These are phyloP conservation scores for Penelope pileata DNA, from an alignment of 2,113 vertebrate species.

Conservation along the genomic window DNA sequence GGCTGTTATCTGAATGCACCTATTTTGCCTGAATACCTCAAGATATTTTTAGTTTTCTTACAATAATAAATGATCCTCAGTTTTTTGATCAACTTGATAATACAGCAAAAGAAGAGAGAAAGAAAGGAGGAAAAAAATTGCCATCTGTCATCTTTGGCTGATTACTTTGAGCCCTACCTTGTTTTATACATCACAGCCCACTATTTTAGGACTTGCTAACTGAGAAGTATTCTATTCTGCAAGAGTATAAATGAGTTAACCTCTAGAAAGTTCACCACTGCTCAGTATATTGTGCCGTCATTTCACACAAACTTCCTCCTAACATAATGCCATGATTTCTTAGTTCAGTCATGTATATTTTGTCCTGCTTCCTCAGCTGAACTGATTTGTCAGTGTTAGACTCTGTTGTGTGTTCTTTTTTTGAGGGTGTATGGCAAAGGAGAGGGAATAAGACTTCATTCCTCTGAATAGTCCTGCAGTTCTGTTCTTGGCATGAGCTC, in stretches of 20 bases:
- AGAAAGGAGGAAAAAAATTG: not conserved
- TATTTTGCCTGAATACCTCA: slow-evolving; percentile 9
- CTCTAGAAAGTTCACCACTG: not conserved
- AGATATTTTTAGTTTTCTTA: slow-evolving; percentile 48
- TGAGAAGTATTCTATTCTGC: not conserved
- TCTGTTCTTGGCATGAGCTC: not conserved
- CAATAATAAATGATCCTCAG: slow-evolving; percentile 17
- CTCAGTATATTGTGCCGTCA: not conserved
- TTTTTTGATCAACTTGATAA: slow-evolving; percentile 48
- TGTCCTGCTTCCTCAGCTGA: not conserved
- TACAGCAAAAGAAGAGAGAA: not conserved
- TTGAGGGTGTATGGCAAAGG: not conserved
- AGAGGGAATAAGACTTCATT: not conserved
- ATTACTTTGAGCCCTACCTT: slow-evolving; percentile 40
- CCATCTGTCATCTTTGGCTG: slow-evolving; percentile 39
- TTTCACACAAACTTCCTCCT: not conserved
- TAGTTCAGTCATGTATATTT: not conserved
- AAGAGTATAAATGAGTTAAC: slow-evolving; percentile 34
- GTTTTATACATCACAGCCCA: not conserved
- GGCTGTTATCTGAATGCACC: slow-evolving; percentile 9
- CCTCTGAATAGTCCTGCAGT: not conserved
- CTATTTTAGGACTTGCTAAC: slow-evolving; percentile 50
- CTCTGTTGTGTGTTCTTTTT: not conserved
- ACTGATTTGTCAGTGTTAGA: not conserved
- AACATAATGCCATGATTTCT: slow-evolving; percentile 4